A percentile compares a stretch with the other conserved stretches of the same genome.
phyloP scores from a whole-genome alignment of 2,888 invertebrate genomes.

The Athalia rosae region DNA sequence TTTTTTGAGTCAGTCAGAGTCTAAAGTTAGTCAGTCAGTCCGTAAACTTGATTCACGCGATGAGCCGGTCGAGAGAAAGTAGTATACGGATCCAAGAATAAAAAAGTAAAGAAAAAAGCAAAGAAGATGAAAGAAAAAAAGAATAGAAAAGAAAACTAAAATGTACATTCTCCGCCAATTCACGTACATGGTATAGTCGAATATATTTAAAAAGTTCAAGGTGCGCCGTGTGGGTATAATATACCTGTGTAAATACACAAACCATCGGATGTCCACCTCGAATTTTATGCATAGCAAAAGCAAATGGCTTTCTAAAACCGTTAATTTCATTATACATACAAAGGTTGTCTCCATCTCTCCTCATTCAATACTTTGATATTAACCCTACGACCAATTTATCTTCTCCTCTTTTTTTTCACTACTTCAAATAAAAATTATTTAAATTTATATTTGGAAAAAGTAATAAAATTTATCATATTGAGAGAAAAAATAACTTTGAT shows the following conservation, averaged over 20 bases:
- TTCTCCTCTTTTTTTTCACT: no score
- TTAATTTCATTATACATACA: constrained; percentile 61
- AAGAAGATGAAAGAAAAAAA: background rate
- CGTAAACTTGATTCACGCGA: background rate
- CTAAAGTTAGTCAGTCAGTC: constrained; percentile 2
- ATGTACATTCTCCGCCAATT: constrained; percentile 34
- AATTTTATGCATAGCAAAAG: constrained; percentile 32
- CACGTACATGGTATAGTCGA: background rate
- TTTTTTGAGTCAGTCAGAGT: background rate
- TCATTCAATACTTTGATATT: no score
- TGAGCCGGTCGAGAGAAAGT: constrained; percentile 34
- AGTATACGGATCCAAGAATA: background rate
- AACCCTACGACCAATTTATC: no score
- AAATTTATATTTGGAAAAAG: background rate
- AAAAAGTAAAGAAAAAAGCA: constrained; percentile 3
- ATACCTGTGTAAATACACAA: background rate
- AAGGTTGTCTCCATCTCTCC: no score
- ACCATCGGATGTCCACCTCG: constrained; percentile 19
- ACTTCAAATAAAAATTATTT: no score
- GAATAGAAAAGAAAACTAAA: constrained; percentile 12
- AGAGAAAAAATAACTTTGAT: background rate
- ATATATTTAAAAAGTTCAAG: constrained; percentile 31
- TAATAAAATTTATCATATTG: background rate
- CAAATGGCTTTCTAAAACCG: constrained; percentile 67
- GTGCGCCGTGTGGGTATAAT: constrained; percentile 2